Evolutionary conservation across 2,113 vertebrate genomes (phyloP).

Genomic region (Peromyscus californicus): DNA sequence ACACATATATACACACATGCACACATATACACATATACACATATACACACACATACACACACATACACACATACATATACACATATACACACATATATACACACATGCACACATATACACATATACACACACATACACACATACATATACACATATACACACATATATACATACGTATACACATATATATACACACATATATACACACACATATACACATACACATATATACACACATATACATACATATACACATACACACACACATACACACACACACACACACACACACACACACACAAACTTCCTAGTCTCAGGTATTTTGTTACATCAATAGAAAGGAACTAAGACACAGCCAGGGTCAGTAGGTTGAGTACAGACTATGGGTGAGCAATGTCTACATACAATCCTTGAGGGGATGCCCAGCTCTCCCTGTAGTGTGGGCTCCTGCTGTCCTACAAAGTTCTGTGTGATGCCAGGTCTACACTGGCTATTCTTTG

Average conservation of each 20-base stretch:
- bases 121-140: background rate
- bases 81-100: background rate
- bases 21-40: no score
- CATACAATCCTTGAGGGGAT: no score
- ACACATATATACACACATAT: no score
- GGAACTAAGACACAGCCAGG: background rate
- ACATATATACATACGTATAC: background rate
- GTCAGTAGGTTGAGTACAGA: background rate
- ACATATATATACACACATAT: no score
- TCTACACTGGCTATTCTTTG: background rate
- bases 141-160: background rate
- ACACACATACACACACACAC: background rate
- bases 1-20: no score
- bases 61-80: no score
- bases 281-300: background rate
- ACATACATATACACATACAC: background rate
- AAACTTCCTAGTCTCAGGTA: background rate
- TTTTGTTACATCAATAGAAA: background rate
- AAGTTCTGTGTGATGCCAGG: background rate
- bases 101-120: background rate
- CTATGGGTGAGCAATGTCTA: background rate
- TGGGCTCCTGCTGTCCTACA: background rate
- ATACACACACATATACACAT: no score
- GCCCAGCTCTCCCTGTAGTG: rapidly evolving
- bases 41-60: no score